These are phyloP conservation scores for Grantiella picta DNA, from an alignment of 2,113 vertebrate genomes.

Conservation along the genomic window DNA sequence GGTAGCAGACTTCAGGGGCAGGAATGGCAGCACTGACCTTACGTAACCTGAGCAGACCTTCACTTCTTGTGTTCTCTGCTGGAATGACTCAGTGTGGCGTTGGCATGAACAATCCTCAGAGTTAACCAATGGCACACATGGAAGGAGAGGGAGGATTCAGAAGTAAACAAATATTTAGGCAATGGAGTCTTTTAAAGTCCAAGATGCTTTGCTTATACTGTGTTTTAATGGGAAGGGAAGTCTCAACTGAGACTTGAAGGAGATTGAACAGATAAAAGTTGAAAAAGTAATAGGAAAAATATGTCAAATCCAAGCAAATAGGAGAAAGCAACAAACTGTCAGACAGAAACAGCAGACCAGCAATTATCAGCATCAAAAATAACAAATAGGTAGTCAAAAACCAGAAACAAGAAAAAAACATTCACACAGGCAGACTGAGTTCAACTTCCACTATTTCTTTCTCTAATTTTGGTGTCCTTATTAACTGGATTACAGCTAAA, in stretches of 20 bases:
- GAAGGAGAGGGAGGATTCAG: constrained; percentile 33
- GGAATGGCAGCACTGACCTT: neutral
- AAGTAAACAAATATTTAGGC: constrained; percentile 42
- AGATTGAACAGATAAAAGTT: neutral
- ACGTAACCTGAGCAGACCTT: neutral
- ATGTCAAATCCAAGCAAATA: neutral
- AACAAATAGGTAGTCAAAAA: neutral
- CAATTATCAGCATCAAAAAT: neutral
- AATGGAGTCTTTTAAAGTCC: constrained; percentile 11
- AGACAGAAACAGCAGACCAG: neutral
- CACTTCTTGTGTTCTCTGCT: neutral
- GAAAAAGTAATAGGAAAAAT: neutral
- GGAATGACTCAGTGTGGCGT: constrained; percentile 9
- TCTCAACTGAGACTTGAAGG: neutral
- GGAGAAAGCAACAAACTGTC: neutral
- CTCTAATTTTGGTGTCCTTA: neutral
- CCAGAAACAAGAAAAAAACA: neutral
- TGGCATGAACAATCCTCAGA: neutral
- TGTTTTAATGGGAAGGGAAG: neutral
- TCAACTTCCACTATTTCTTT: neutral
- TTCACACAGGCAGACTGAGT: neutral
- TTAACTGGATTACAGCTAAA: neutral
- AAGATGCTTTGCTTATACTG: neutral
- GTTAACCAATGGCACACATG: neutral
- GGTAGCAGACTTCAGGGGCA: neutral